These are phyloP conservation scores for Streptopelia turtur DNA, from an alignment of 2,797 vertebrate genomes.

Conservation along the genomic window DNA sequence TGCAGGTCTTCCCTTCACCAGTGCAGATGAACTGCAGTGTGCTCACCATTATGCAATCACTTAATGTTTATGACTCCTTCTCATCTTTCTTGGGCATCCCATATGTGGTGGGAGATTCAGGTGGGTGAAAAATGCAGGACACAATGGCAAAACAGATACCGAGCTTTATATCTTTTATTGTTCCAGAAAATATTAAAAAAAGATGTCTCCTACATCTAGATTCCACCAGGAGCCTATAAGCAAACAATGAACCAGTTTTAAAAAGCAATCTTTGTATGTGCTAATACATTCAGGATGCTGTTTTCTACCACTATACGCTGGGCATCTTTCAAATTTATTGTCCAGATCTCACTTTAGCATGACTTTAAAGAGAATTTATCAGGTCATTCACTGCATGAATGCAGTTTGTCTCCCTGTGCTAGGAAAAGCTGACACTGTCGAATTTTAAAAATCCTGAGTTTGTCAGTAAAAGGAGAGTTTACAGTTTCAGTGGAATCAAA, in stretches of 20 bases:
- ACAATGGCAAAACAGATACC: neutral
- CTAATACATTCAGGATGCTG: neutral
- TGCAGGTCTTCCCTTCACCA: neutral
- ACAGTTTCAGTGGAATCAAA: neutral
- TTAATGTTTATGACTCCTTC: neutral
- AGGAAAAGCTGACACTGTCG: neutral
- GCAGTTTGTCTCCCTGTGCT: neutral
- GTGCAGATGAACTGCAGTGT: neutral
- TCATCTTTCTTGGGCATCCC: neutral
- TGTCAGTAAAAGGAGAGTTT: neutral
- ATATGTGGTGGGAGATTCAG: neutral
- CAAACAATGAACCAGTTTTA: neutral
- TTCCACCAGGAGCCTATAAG: neutral
- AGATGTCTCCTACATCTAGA: neutral
- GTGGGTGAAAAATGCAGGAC: neutral
- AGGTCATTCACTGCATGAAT: conserved; percentile 15
- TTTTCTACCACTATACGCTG: neutral
- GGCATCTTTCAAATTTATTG: neutral
- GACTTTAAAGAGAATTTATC: conserved; percentile 24
- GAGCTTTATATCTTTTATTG: neutral
- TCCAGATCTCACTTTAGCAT: conserved; percentile 15
- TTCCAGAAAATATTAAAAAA: neutral
- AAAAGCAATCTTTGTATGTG: neutral
- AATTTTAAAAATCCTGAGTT: neutral
- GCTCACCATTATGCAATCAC: neutral